These are phyloP conservation scores for Enteromius radiatus DNA, from an alignment of 2,797 vertebrate species.

Conservation along the genomic window DNA sequence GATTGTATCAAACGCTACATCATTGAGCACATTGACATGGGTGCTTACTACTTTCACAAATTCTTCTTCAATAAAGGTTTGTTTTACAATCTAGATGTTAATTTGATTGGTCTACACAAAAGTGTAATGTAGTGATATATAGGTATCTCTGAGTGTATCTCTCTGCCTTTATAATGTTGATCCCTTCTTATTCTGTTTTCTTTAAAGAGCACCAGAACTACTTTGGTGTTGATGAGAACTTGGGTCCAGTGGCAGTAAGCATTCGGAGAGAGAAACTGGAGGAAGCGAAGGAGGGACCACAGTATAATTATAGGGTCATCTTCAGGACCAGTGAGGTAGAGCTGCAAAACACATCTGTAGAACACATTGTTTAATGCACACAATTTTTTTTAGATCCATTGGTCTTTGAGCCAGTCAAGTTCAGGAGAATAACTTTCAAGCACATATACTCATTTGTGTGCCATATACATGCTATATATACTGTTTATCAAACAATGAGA, in stretches of 20 bases:
- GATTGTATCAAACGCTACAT: constrained; percentile 80
- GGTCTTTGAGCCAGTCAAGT: background rate
- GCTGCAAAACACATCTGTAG: background rate
- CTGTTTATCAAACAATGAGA: background rate
- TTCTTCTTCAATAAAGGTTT: constrained; percentile 90
- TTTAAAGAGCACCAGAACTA: constrained; percentile 86
- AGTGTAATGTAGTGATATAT: background rate
- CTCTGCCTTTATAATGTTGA: background rate
- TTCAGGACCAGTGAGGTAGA: constrained; percentile 86
- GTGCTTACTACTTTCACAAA: constrained; percentile 87
- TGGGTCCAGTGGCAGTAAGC: constrained; percentile 85
- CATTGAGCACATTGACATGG: constrained; percentile 87
- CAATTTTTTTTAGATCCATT: background rate
- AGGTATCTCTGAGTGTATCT: background rate
- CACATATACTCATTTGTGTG: background rate
- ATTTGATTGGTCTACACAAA: too few relatives aligned
- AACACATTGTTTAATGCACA: constrained; percentile 12
- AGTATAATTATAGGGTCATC: constrained; percentile 84
- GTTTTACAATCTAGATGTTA: background rate
- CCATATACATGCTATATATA: background rate
- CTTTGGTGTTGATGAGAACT: constrained; percentile 85
- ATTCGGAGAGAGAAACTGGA: constrained; percentile 85
- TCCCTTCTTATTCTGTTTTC: background rate
- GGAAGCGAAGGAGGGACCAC: constrained; percentile 80
- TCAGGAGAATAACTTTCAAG: background rate